phyloP scores from a whole-genome alignment of 2,888 invertebrate species.

The Melitaea athalia region DNA sequence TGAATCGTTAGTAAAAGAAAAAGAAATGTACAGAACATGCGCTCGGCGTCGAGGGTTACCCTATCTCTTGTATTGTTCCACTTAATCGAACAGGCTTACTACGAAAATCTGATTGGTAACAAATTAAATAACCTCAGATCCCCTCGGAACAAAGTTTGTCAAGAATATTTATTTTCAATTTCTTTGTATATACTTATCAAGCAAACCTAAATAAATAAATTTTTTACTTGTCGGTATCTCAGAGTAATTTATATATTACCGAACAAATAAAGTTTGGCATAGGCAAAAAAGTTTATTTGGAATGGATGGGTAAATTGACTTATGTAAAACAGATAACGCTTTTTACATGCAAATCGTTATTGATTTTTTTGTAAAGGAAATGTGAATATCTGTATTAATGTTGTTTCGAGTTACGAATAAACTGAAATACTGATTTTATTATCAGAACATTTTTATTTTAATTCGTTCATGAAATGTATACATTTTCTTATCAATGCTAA shows the following conservation, averaged over 20 bases:
- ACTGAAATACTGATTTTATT: not conserved
- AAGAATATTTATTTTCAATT: too few relatives aligned
- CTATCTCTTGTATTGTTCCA: conserved; percentile 49
- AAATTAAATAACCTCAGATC: not conserved
- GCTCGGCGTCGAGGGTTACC: conserved; percentile 44
- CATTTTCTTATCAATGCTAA: too few relatives aligned
- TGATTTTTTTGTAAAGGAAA: conserved; percentile 56
- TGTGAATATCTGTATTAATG: not conserved
- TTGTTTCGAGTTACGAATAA: conserved; percentile 1
- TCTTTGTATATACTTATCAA: too few relatives aligned
- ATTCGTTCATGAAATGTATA: too few relatives aligned
- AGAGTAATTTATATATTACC: not conserved
- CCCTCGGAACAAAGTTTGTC: too few relatives aligned
- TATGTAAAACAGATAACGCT: conserved; percentile 80
- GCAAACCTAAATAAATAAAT: not conserved
- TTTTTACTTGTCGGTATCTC: not conserved
- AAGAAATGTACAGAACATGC: conserved; percentile 54
- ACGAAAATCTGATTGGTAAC: not conserved
- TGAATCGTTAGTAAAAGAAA: conserved; percentile 62
- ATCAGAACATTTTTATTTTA: not conserved
- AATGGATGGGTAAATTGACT: conserved; percentile 81
- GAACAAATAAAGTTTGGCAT: conserved; percentile 43
- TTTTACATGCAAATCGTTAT: conserved; percentile 80
- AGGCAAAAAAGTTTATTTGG: conserved; percentile 72
- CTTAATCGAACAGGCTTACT: conserved; percentile 30